Percentiles rank a stretch among this genome's conserved stretches.
Evolutionary conservation across 1,140 invertebrate genomes (phyloP).

Genomic region (Musca vetustissima): DNA sequence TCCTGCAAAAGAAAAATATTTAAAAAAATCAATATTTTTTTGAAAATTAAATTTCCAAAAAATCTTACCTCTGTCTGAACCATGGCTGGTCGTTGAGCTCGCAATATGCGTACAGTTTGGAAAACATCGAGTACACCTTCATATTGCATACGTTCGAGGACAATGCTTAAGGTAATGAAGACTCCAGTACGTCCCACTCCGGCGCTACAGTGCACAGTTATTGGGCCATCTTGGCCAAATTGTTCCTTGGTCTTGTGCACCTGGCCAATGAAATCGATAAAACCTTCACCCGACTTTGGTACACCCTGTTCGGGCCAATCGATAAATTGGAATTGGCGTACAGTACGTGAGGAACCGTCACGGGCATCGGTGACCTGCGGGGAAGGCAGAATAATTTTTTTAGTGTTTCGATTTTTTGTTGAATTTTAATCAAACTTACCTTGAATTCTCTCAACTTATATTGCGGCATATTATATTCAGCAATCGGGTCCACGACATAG

Average conservation of each 20-base stretch:
- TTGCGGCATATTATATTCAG: constrained; percentile 99
- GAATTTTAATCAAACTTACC: constrained; percentile 54
- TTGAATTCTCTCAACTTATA: constrained; percentile 99
- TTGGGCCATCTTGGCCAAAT: constrained; percentile 98
- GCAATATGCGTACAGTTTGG: constrained; percentile 95
- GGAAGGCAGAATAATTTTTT: background rate
- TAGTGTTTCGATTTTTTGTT: background rate
- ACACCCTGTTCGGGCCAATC: constrained; percentile 97
- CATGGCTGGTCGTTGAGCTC: constrained; percentile 98
- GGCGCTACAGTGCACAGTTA: constrained; percentile 97
- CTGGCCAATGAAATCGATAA: constrained; percentile 97
- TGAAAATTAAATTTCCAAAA: too few relatives aligned
- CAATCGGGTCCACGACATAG: constrained; percentile 97
- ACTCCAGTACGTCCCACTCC: constrained; percentile 97
- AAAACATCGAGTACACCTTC: constrained; percentile 99
- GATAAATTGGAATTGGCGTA: constrained; percentile 98
- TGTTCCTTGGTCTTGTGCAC: constrained; percentile 99
- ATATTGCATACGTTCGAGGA: constrained; percentile 98
- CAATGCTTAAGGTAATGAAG: constrained; percentile 96
- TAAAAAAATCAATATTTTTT: too few relatives aligned
- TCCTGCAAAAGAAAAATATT: constrained; percentile 77
- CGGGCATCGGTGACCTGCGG: constrained; percentile 79
- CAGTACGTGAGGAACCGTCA: constrained; percentile 93
- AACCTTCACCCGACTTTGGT: constrained; percentile 95
- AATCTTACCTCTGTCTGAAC: constrained; percentile 94